These are phyloP conservation scores for Drosophila tripunctata DNA, from an alignment of 2,888 invertebrate species.

Conservation along the genomic window DNA sequence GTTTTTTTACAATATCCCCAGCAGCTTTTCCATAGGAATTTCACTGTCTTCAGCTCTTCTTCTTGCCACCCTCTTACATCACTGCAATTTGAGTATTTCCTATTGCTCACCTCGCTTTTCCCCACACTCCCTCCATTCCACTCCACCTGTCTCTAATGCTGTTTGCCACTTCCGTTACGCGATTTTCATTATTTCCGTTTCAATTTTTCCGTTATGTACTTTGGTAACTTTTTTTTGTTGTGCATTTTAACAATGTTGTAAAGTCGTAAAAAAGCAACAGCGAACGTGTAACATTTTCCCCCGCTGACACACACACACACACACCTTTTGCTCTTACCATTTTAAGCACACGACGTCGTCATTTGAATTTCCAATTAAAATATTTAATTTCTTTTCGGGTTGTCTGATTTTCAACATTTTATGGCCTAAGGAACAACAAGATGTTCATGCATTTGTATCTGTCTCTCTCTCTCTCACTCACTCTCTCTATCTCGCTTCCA, in stretches of 20 bases:
- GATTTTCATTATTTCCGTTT: constrained; percentile 82
- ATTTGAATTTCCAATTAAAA: constrained; percentile 81
- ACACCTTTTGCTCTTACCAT: not conserved
- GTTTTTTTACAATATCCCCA: constrained; percentile 63
- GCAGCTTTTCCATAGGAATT: constrained; percentile 9
- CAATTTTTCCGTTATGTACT: constrained; percentile 77
- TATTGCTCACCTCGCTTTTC: constrained; percentile 17
- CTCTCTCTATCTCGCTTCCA: not conserved
- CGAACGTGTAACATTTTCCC: constrained; percentile 19
- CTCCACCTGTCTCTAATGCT: constrained; percentile 57
- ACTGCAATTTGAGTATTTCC: constrained; percentile 64
- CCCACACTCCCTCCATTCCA: not conserved
- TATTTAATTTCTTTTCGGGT: constrained; percentile 78
- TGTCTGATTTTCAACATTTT: constrained; percentile 65
- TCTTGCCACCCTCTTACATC: constrained; percentile 7
- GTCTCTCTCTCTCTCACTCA: not conserved
- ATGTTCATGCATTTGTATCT: constrained; percentile 23
- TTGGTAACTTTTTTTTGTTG: constrained; percentile 54
- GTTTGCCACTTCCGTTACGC: constrained; percentile 78
- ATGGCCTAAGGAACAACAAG: constrained; percentile 25
- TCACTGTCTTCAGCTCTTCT: not conserved
- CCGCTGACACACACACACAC: constrained; percentile 4
- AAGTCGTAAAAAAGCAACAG: constrained; percentile 73
- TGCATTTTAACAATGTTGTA: constrained; percentile 77
- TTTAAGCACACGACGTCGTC: constrained; percentile 36